Conservation (phyloP, 92 coral and sea anemone genomes). For the Umimayanthus kanabou region DNA sequence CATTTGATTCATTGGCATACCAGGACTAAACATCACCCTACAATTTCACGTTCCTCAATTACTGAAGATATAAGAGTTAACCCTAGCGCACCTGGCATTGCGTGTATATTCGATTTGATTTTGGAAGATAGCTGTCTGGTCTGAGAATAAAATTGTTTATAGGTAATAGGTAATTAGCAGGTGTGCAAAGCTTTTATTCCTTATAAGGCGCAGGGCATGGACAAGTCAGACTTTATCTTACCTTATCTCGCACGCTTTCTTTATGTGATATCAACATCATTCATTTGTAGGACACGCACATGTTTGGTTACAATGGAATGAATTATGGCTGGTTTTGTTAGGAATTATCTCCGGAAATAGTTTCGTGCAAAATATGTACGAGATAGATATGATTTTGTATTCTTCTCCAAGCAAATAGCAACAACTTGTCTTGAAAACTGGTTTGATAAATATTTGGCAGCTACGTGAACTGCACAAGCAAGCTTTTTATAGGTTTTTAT, state of each 20-base stretch:
- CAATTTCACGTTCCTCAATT: background rate
- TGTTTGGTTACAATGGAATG: conserved; percentile 6
- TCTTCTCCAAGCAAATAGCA: background rate
- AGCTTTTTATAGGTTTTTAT: background rate
- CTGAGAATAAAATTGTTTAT: background rate
- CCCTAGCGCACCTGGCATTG: background rate
- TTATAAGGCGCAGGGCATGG: background rate
- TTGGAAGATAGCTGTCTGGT: conserved; percentile 14
- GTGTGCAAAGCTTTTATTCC: conserved; percentile 3
- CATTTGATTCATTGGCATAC: background rate
- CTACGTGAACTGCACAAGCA: background rate
- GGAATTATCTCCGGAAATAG: background rate
- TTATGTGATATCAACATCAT: conserved; percentile 2
- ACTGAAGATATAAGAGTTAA: background rate
- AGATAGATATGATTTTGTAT: background rate
- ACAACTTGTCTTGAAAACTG: background rate
- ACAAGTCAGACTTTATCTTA: background rate
- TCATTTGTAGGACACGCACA: conserved; percentile 12
- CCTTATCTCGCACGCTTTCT: conserved; percentile 12
- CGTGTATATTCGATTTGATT: conserved; percentile 11
- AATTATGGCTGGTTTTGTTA: conserved; percentile 25
- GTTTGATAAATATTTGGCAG: conserved; percentile 9
- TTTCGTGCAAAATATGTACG: background rate
- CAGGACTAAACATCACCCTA: background rate
- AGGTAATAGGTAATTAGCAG: background rate